A percentile compares a stretch with the other conserved stretches of the same genome.
Conservation (phyloP, 2,888 invertebrate species). For the Stenchaetothrips biformis region DNA sequence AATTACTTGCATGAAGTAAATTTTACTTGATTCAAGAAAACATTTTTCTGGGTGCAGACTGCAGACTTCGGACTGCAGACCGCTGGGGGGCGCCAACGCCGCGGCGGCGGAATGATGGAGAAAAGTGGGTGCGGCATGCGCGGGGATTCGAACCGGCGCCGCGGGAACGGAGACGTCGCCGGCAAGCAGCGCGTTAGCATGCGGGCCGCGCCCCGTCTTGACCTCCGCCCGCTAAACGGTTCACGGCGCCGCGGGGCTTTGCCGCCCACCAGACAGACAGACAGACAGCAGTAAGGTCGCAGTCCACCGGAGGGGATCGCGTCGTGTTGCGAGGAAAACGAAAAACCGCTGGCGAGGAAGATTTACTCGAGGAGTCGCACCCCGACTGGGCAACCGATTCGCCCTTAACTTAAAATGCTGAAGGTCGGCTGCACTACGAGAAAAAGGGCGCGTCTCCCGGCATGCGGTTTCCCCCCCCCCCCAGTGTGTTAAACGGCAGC, state of each 20-base stretch:
- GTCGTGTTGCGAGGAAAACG: not conserved
- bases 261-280: not conserved
- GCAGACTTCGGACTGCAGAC: too few relatives aligned
- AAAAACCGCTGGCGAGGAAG: not conserved
- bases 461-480: too few relatives aligned
- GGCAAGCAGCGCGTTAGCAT: slow-evolving; percentile 8
- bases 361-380: too few relatives aligned
- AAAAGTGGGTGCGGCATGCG: not conserved
- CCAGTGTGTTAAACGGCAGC: too few relatives aligned
- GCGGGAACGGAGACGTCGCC: slow-evolving; percentile 23
- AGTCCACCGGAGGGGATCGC: not conserved
- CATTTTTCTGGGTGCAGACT: too few relatives aligned
- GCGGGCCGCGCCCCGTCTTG: slow-evolving; percentile 20
- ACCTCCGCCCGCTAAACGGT: slow-evolving; percentile 4
- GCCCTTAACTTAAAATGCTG: too few relatives aligned
- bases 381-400: too few relatives aligned
- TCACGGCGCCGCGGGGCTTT: too few relatives aligned
- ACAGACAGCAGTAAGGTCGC: not conserved
- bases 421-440: too few relatives aligned
- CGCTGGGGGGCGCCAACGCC: not conserved
- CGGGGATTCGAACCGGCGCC: not conserved
- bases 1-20: too few relatives aligned
- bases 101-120: slow-evolving; percentile 7
- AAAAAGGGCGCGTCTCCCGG: too few relatives aligned
- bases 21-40: too few relatives aligned